phyloP scores from a whole-genome alignment of 92 coral and sea anemone species.

The Desmophyllum pertusum region DNA sequence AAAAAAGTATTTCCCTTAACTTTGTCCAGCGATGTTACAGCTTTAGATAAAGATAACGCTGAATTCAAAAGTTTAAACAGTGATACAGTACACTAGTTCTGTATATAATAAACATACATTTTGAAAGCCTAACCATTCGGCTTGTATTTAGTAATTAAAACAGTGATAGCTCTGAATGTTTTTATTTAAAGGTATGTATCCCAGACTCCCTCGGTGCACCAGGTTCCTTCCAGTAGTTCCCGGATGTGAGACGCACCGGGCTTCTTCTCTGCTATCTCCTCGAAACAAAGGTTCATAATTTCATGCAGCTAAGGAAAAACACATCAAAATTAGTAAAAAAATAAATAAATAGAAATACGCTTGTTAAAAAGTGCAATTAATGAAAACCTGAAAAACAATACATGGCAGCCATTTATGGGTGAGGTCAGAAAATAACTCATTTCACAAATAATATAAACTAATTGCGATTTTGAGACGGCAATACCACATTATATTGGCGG shows the following conservation, averaged over 20 bases:
- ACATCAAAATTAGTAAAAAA: neutral
- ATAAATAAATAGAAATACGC: neutral
- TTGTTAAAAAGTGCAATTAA: no score
- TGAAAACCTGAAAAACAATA: no score
- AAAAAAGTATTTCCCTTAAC: no score
- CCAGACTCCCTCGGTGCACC: constrained; percentile 38
- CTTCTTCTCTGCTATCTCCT: neutral
- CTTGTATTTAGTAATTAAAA: neutral
- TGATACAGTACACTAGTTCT: neutral
- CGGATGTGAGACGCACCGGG: neutral
- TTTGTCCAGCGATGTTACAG: neutral
- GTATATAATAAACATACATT: neutral
- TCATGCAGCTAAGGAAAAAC: constrained; percentile 36
- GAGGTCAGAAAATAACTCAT: no score
- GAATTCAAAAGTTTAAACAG: neutral
- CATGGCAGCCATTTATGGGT: no score
- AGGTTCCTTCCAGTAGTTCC: constrained; percentile 2
- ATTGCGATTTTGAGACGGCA: no score
- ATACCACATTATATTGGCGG: no score
- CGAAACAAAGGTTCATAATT: constrained; percentile 32
- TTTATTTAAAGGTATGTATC: constrained; percentile 34
- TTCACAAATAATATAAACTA: no score
- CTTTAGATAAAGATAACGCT: no score
- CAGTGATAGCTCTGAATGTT: neutral
- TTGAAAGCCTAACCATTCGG: neutral